Base-by-base conservation (phyloP, 2,797 vertebrate species). In the Dendrocincla tyrannina region DNA sequence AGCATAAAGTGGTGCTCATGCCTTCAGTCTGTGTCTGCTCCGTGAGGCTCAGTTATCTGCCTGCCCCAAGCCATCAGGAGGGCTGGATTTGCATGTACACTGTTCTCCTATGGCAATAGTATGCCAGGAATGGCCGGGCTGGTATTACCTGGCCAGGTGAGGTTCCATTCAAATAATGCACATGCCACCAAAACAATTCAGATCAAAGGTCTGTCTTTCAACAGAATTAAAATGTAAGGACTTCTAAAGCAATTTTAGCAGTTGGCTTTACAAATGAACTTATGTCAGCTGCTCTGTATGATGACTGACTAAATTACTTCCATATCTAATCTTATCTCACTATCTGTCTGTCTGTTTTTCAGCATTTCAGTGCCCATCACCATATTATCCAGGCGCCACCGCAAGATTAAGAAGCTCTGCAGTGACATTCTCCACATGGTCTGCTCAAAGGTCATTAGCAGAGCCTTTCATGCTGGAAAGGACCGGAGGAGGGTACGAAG, bases 291-390 rank as follows among this genome's bases (percentile, higher is more conserved):
- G 91, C 88, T 85, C 94, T 95, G 62, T 94, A 90, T 90, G 97
- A 96, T 94, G 94, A 92, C 89, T 93, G 94, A 67, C 77, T 96
- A 96, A 95, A 95, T 95, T 89, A 78, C 92, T 76, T 30, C 25
- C 58, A 37, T 78, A 95, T 96, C 93, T 94, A 95, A 96, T 94
- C 95, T 96, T 85, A 96, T 96, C 94, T 95, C 35, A 1, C 67
- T 97, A 94, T 96, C 96, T 93, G 91, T 96, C 95, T 97, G 94
- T 93, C 93, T 97, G 95, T 96, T 96, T 95, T 94, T 78, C 93
- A 89, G 91, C 96, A 88, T 91, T 96, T 94, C 91, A 82, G 94
- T 92, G 89, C 91, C 93, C 95, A 86, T 93, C 96, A 90, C 95
- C 78, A 55, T 77, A 96, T 96, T 89, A 96, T 64, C 92, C 93